Base-by-base conservation (phyloP, 2,888 invertebrate genomes). In the Meteorus cinctellus region DNA sequence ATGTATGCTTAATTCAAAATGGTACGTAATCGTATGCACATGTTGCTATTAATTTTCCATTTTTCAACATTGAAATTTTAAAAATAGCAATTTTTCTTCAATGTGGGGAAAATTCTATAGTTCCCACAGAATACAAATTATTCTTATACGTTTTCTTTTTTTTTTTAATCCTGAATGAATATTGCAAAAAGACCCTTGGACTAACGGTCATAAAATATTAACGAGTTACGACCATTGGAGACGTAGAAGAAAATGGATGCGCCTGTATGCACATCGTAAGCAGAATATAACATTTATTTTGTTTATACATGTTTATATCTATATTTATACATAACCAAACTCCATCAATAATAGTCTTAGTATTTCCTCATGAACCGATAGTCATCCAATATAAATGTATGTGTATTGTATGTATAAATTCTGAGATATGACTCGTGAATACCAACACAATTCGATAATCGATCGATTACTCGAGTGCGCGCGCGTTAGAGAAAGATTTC, bases 141-240 rank as follows among this genome's bases (percentile, higher is more conserved):
- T 34, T 34, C 8, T 34, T 8, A 34, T 8, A 34, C 34, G 2
- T 34, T 1, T 34, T 34, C 2, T 34, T 34, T 34, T 34, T 34
- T 55, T 55, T 55, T 0, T 19, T 55, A 29, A 12, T 41, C 0
- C 24, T 24, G 36, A 48, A 16, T 29, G 16, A 48, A 48, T 27
- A 29, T 29, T 48, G 36, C 24, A 66, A 27, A 24, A 10, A 36
- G 24, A 19, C 69, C 34, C 48, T 14, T 62, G 76, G 78, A 65
- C 70, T 79, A 80, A 78, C 80, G 78, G 78, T 78, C 71, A 78
- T 80, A 78, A 80, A 78, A 78, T 77, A 80, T 80, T 80, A 80
- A 77, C 78, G 71, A 80, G 78, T 80, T 78, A 80, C 75, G 74
- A 80, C 75, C 75, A 75, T 59, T 66, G 60, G 68, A 69, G 60